These are phyloP conservation scores for Notothenia rossii DNA, from an alignment of 2,113 vertebrate genomes.

Conservation along the genomic window DNA sequence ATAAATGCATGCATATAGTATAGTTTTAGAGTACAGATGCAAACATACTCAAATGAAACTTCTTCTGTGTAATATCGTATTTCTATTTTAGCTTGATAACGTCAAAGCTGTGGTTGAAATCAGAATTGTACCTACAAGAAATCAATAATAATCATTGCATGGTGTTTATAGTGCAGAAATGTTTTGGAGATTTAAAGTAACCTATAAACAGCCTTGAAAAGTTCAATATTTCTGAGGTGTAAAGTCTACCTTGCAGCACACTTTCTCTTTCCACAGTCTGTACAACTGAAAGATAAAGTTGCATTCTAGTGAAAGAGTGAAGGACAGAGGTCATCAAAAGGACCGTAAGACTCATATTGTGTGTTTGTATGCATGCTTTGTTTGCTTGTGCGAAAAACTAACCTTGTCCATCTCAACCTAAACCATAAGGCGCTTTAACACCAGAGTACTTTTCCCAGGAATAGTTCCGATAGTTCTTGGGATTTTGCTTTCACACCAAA, in stretches of 20 bases:
- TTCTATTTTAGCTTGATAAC: neutral
- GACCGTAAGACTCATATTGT: too few relatives aligned
- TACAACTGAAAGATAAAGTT: neutral
- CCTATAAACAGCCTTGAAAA: neutral
- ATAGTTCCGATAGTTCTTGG: too few relatives aligned
- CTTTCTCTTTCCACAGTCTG: neutral
- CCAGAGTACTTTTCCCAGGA: too few relatives aligned
- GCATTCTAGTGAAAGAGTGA: neutral
- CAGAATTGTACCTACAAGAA: neutral
- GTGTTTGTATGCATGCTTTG: neutral
- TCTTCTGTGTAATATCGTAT: neutral
- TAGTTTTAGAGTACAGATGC: neutral
- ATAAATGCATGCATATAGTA: neutral
- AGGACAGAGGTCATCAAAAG: constrained; percentile 2
- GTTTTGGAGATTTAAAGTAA: neutral
- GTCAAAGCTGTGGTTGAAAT: neutral
- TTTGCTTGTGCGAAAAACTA: neutral
- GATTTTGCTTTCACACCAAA: too few relatives aligned
- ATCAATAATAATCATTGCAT: neutral
- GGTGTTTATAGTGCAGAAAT: neutral
- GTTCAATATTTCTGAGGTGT: neutral
- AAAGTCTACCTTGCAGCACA: neutral
- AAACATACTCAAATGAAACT: too few relatives aligned
- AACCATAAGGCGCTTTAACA: constrained; percentile 11
- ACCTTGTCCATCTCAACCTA: constrained; percentile 43